Conservation (phyloP, 2,888 invertebrate genomes). For the Drosophila macrospina region DNA sequence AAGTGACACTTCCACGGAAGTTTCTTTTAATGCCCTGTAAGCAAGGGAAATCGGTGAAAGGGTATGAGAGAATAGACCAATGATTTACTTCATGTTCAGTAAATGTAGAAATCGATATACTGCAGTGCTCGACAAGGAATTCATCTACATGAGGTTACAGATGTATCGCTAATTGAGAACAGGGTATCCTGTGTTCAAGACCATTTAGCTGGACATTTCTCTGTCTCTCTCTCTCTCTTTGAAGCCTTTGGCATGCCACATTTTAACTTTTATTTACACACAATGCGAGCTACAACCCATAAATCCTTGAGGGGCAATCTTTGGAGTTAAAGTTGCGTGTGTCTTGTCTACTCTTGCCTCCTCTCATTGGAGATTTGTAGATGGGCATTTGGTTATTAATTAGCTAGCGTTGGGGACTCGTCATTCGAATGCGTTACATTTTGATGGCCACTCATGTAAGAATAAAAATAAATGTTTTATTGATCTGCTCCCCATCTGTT, state of each 20-base stretch:
- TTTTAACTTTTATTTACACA: constrained; percentile 55
- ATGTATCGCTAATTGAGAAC: neutral
- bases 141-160: neutral
- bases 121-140: neutral
- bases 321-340: constrained; percentile 31
- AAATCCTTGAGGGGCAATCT: constrained; percentile 45
- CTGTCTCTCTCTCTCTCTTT: neutral
- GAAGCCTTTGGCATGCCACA: constrained; percentile 35
- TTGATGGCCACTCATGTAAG: constrained; percentile 58
- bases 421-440: constrained; percentile 52
- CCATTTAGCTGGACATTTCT: neutral
- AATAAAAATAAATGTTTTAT: constrained; percentile 76
- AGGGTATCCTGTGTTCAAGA: neutral
- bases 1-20: constrained; percentile 68
- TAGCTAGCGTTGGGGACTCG: constrained; percentile 46
- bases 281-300: constrained; percentile 40
- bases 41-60: neutral
- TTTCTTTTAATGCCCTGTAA: constrained; percentile 24
- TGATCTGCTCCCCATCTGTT: constrained; percentile 47
- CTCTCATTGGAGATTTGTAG: constrained; percentile 29
- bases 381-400: constrained; percentile 55
- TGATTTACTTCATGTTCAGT: neutral
- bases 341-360: constrained; percentile 11
- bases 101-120: neutral
- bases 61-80: neutral